These are phyloP conservation scores for Dendrocincla tyrannina DNA, from an alignment of 2,797 vertebrate species.

Conservation along the genomic window DNA sequence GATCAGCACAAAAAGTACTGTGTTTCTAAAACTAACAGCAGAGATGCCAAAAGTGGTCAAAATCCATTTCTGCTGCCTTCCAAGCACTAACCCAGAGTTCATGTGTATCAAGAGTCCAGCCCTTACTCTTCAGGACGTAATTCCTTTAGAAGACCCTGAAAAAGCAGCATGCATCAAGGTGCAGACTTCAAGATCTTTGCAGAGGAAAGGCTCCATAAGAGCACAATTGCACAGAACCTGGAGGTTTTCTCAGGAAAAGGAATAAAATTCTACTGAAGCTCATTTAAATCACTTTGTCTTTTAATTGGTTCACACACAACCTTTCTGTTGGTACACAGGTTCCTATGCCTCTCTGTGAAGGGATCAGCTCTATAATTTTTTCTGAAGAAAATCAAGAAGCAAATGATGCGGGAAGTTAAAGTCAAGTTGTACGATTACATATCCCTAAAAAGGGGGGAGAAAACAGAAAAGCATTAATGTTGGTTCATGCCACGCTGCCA, in stretches of 20 bases:
- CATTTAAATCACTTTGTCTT: not conserved
- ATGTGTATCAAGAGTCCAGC: not conserved
- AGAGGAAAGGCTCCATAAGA: not conserved
- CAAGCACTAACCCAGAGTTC: not conserved
- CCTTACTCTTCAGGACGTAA: not conserved
- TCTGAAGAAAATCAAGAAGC: conserved; percentile 83
- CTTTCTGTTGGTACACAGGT: not conserved
- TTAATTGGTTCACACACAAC: not conserved
- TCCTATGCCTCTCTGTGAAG: not conserved
- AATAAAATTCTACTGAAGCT: not conserved
- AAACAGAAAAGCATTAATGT: not conserved
- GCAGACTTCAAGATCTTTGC: not conserved
- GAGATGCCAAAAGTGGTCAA: not conserved
- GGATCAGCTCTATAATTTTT: conserved; percentile 60
- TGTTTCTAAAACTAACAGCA: not conserved
- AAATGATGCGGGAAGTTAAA: conserved; percentile 88
- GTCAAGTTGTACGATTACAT: conserved; percentile 82
- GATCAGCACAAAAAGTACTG: not conserved
- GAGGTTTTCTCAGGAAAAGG: not conserved
- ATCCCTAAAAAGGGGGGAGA: conserved; percentile 75
- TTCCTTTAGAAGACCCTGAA: not conserved
- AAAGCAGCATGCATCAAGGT: fast-evolving
- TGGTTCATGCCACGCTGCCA: not conserved
- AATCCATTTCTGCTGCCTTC: not conserved
- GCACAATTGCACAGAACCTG: not conserved